A percentile compares a stretch with the other conserved stretches of the same genome.
Conservation (phyloP, 2,113 vertebrate species). For the Dipodomys stephensi region DNA sequence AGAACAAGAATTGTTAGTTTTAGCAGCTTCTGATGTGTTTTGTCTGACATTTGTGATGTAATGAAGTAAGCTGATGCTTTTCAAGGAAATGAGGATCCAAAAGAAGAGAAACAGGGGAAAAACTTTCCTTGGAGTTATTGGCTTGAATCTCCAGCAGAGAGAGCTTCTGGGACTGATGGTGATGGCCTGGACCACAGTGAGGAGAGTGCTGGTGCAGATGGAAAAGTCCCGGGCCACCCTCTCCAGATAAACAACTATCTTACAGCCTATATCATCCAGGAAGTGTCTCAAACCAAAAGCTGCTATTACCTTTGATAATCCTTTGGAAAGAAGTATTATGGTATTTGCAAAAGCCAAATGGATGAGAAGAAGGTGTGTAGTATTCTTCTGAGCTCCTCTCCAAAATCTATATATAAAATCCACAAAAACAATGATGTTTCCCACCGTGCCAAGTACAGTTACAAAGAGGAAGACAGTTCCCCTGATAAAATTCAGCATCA, state of each 20-base stretch:
- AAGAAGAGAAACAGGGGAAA: background rate
- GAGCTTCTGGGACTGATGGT: background rate
- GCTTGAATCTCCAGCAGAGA: background rate
- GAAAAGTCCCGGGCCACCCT: background rate
- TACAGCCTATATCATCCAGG: background rate
- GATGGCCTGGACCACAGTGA: background rate
- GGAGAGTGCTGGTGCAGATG: background rate
- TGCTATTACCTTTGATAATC: background rate
- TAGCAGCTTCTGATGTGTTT: background rate
- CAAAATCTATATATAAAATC: too few species aligned
- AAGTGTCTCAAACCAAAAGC: background rate
- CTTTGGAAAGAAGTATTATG: background rate
- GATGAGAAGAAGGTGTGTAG: too few species aligned
- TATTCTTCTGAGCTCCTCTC: too few species aligned
- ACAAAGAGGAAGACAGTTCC: background rate
- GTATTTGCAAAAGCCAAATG: too few species aligned
- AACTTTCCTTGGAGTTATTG: fast-evolving
- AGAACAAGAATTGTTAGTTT: background rate
- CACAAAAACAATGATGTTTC: too few species aligned
- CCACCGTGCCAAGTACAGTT: background rate
- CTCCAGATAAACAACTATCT: background rate
- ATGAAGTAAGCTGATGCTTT: background rate
- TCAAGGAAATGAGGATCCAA: background rate
- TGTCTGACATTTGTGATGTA: background rate
- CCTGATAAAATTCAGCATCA: background rate